A percentile compares a stretch with the other conserved stretches of the same genome.
Evolutionary conservation across 2,113 vertebrate species (phyloP).

Genomic region (Seriola aureovittata): DNA sequence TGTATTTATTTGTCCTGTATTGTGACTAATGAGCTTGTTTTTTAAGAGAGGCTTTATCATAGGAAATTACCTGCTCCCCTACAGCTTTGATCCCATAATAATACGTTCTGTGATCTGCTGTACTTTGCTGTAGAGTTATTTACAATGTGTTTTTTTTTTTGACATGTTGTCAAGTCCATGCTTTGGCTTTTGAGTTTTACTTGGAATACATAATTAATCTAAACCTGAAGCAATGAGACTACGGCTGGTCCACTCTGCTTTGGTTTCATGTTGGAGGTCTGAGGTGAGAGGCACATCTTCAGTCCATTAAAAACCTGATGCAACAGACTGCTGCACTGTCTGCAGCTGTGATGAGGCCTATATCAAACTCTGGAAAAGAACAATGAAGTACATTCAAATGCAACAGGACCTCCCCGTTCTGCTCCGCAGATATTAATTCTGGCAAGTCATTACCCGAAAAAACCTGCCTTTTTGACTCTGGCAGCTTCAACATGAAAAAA

Average conservation of each 20-base stretch:
- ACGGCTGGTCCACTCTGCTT: background rate
- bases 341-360: constrained; percentile 54
- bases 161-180: background rate
- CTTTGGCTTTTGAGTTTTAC: constrained; percentile 28
- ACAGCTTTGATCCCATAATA: too few species aligned
- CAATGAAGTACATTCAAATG: constrained; percentile 63
- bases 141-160: background rate
- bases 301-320: constrained; percentile 57
- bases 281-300: constrained; percentile 27
- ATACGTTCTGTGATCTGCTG: background rate
- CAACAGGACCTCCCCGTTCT: constrained; percentile 71
- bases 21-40: background rate
- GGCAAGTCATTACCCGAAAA: constrained; percentile 73
- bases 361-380: constrained; percentile 61
- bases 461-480: constrained; percentile 65
- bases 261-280: constrained; percentile 37
- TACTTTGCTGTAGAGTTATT: background rate
- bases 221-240: background rate
- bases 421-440: constrained; percentile 82
- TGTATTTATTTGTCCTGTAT: background rate
- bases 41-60: background rate
- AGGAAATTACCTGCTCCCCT: background rate
- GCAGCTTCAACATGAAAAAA: constrained; percentile 58
- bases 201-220: constrained; percentile 18
- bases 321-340: constrained; percentile 73